Evolutionary conservation across 2,888 invertebrate species (phyloP), one percentile per base, ranked within the genome.

Genomic region (Pollenia labialis): DNA sequence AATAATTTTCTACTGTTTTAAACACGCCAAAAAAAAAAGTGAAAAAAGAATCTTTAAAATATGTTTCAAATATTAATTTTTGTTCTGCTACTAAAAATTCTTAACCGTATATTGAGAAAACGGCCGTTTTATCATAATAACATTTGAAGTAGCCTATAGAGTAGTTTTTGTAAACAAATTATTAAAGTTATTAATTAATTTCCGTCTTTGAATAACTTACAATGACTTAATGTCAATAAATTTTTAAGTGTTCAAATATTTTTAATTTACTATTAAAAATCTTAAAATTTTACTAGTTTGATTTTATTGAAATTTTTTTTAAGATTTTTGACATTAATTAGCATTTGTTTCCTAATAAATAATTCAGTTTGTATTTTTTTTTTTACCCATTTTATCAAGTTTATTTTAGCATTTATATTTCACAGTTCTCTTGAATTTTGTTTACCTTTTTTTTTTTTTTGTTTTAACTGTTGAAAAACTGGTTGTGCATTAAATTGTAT

Each of bases 401-500:
- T 32, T 32, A 32, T 32, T 32, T 32, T 6, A 32, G 32, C 32
- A 6, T 32, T 32, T 4, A 6, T 32, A 32, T 52, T 32, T 40
- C 68, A n/a, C 10, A 32, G 40, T 52, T 69, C 32, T n/a, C 48
- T 68, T 23, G 23, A 68, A 68, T 32, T 68, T 50, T 46, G 14
- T 64, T 64, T 64, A n/a, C n/a, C n/a, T n/a, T n/a, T 18, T 1
- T 48, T 8, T n/a, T 18, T 62, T 40, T 32, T 68, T 68, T 58
- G 18, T 1, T 14, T 42, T 3, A 46, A 46, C 58, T 58, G 32
- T 58, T 56, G 7, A 32, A 42, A 60, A 80, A 62, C 50, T 62
- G 23, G 42, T 44, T 71, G 42, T 71, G 42, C 10, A 44, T 79
- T 71, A 46, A 71, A 71, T 79, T 66, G 66, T 46, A 56, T 32